phyloP scores from a whole-genome alignment of 1,140 invertebrate genomes.

The Drepana arcuata region DNA sequence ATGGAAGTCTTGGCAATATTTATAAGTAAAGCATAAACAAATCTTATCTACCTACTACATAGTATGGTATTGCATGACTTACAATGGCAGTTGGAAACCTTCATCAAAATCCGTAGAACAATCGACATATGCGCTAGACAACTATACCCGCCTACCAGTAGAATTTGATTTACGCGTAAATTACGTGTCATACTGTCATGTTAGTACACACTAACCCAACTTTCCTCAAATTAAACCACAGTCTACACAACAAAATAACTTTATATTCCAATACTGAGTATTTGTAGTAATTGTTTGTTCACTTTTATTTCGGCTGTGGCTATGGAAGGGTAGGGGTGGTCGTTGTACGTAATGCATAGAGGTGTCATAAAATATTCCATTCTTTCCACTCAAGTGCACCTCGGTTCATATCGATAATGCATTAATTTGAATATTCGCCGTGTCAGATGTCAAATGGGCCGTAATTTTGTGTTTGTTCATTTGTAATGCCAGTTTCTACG shows the following conservation, averaged over 20 bases:
- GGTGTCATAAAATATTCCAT: slow-evolving; percentile 52
- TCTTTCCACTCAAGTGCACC: slow-evolving; percentile 52
- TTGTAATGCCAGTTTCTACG: slow-evolving; percentile 46
- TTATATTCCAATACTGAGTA: neutral
- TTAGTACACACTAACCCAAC: neutral
- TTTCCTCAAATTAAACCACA: neutral
- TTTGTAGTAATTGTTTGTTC: neutral
- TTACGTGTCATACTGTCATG: slow-evolving; percentile 54
- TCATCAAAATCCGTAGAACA: too few species aligned
- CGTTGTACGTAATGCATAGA: slow-evolving; percentile 6
- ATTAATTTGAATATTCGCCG: slow-evolving; percentile 71
- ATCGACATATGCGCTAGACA: slow-evolving; percentile 65
- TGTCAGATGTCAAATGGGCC: slow-evolving; percentile 71
- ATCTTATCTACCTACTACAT: too few species aligned
- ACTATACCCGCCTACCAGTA: slow-evolving; percentile 54
- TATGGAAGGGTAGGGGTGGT: slow-evolving; percentile 13
- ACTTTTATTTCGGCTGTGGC: slow-evolving; percentile 2
- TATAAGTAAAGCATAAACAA: too few species aligned
- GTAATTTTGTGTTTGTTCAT: slow-evolving; percentile 60
- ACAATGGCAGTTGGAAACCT: too few species aligned
- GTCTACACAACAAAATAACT: neutral
- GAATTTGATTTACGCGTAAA: slow-evolving; percentile 70
- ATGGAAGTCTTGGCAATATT: too few species aligned
- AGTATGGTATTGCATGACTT: too few species aligned
- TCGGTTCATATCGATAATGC: slow-evolving; percentile 62